Evolutionary conservation across 2,797 vertebrate genomes (phyloP).

Genomic region (Falco concolor): DNA sequence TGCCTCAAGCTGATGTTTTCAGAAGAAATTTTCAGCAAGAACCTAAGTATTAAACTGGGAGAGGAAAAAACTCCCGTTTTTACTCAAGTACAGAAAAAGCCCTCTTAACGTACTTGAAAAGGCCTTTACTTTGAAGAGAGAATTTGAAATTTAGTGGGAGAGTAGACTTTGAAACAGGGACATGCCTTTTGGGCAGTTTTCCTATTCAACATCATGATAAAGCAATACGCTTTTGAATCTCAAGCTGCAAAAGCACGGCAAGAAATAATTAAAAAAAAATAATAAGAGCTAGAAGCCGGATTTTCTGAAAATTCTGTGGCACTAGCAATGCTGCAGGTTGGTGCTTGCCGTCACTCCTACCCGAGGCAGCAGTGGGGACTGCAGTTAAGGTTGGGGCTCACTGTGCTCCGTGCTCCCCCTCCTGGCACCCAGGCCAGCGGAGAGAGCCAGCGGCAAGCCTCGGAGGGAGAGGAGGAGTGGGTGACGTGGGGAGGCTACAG

Average conservation of each 20-base stretch:
- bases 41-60: background rate
- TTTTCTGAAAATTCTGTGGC: background rate
- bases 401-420: constrained; percentile 38
- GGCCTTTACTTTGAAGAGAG: background rate
- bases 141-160: background rate
- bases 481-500: background rate
- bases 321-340: background rate
- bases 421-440: background rate
- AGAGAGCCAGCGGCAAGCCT: background rate
- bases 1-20: background rate
- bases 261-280: background rate
- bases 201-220: background rate
- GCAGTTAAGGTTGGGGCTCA: background rate
- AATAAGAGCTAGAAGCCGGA: background rate
- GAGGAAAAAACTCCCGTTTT: background rate
- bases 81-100: background rate
- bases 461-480: background rate
- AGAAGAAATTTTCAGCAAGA: background rate
- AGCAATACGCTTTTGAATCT: background rate
- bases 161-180: background rate
- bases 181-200: background rate
- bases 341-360: background rate
- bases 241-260: background rate
- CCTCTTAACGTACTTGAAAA: background rate
- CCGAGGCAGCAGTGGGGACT: background rate